These are phyloP conservation scores for Drosophila acutilabella DNA, from an alignment of 2,888 invertebrate species.

Conservation along the genomic window DNA sequence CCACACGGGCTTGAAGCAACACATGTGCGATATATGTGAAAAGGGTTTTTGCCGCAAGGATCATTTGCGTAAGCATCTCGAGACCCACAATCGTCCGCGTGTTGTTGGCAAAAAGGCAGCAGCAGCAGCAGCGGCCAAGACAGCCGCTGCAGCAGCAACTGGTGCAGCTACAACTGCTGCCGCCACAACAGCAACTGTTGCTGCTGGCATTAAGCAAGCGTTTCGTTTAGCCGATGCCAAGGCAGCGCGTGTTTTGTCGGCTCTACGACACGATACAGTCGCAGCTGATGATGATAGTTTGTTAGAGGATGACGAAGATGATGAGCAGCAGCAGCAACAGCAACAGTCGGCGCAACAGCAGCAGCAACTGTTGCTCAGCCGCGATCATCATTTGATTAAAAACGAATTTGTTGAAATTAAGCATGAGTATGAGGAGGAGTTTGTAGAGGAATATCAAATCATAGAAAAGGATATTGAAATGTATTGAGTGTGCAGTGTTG, in stretches of 20 bases:
- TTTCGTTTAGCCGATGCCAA: conserved; percentile 2
- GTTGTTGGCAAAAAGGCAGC: conserved; percentile 56
- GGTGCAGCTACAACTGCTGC: background rate
- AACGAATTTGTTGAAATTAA: conserved; percentile 65
- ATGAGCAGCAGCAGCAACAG: conserved; percentile 26
- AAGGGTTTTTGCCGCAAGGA: conserved; percentile 96
- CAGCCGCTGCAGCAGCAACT: conserved; percentile 24
- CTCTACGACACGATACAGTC: conserved; percentile 58
- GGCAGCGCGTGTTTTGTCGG: conserved; percentile 12
- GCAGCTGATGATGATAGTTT: conserved; percentile 70
- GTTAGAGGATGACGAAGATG: conserved; percentile 63
- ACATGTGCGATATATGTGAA: conserved; percentile 91
- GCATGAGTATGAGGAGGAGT: conserved; percentile 67
- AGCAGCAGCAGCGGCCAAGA: conserved; percentile 46
- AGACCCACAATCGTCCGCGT: conserved; percentile 88
- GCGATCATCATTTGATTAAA: conserved; percentile 55
- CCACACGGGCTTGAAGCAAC: conserved; percentile 94
- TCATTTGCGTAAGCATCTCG: conserved; percentile 95
- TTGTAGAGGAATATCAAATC: conserved; percentile 60
- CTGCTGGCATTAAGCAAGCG: conserved; percentile 11
- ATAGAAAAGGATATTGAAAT: conserved; percentile 76
- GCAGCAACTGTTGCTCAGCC: conserved; percentile 45
- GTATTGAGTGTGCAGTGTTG: conserved; percentile 43
- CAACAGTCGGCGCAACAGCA: conserved; percentile 25
- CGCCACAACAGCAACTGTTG: conserved; percentile 7